Evolutionary conservation across 2,888 invertebrate genomes (phyloP), one percentile per base, ranked within the genome.

Genomic region (Bedellia somnulentella): DNA sequence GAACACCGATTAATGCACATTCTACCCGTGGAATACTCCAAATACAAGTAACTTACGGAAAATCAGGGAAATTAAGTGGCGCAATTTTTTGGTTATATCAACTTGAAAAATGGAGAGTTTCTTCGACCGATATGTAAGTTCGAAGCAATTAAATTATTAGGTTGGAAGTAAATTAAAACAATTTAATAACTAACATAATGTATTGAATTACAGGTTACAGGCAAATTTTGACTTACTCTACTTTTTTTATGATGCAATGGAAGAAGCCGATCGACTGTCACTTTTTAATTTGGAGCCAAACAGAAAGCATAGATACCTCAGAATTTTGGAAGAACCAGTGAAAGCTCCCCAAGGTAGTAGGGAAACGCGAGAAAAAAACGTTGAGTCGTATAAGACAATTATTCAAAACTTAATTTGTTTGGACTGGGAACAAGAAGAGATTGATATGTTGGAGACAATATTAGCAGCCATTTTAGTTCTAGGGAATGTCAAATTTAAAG

Each of bases 161-260:
- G 14, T 6, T 15, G 9, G 9, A n/a, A 8, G 9, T 18, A 21
- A 18, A 12, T 15, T 11, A 12, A 30, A 30, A 15, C 10, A 14
- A 21, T 13, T 11, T 15, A 24, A 32, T 31, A 27, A 26, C 23
- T 6, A 11, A 8, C n/a, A 25, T 12, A 16, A 5, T n/a, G n/a
- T n/a, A 13, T 13, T 29, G 35, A 31, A 31, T 71, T 78, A 22
- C 57, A 91, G 92, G 77, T 80, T 80, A 36, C 92, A 94, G 57
- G 86, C 90, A 29, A 95, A 93, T 51, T 95, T 93, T 52, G 87
- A 94, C 57, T 81, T 93, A 13, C 82, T 95, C 38, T 94, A 95
- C 64, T 93, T 91, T 53, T 83, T 93, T 41, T 92, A 92, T 57
- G 93, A 94, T 51, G 89, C 86, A 3, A 80, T 94, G 53, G 83